These are phyloP conservation scores for Branchinecta sandiegonensis DNA, from an alignment of 2,888 invertebrate genomes.

Conservation along the genomic window DNA sequence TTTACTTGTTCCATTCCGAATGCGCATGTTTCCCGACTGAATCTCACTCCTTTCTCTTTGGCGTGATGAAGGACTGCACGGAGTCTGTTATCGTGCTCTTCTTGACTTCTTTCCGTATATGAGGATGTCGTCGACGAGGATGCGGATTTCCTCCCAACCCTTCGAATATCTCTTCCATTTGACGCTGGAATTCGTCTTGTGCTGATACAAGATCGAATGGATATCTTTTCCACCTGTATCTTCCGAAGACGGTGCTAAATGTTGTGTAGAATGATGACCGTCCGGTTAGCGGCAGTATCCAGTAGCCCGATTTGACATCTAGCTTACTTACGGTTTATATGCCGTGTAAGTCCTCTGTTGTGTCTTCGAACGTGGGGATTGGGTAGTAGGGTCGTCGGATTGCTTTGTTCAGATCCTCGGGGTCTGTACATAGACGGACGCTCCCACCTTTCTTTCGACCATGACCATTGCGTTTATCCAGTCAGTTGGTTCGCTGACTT, in stretches of 20 bases:
- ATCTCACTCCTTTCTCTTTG: no score
- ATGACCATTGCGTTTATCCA: background rate
- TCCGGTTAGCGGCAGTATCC: background rate
- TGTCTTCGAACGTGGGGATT: background rate
- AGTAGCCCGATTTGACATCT: background rate
- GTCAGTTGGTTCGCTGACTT: conserved; percentile 6
- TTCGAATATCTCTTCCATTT: conserved; percentile 14
- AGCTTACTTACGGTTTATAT: background rate
- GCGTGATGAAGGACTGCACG: no score
- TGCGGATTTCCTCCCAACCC: background rate
- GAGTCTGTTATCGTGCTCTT: no score
- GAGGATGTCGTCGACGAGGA: background rate
- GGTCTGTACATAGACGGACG: background rate
- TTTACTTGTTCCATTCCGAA: no score
- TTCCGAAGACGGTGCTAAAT: background rate
- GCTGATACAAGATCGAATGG: background rate
- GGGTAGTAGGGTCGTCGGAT: background rate
- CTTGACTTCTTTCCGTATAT: no score
- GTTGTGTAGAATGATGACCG: background rate
- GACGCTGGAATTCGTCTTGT: conserved; percentile 8
- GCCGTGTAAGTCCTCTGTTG: background rate
- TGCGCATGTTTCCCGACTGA: no score
- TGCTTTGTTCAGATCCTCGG: background rate
- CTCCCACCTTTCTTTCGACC: background rate
- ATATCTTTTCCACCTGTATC: conserved; percentile 5